phyloP scores from a whole-genome alignment of 2,113 vertebrate genomes.

The Felis chaus region DNA sequence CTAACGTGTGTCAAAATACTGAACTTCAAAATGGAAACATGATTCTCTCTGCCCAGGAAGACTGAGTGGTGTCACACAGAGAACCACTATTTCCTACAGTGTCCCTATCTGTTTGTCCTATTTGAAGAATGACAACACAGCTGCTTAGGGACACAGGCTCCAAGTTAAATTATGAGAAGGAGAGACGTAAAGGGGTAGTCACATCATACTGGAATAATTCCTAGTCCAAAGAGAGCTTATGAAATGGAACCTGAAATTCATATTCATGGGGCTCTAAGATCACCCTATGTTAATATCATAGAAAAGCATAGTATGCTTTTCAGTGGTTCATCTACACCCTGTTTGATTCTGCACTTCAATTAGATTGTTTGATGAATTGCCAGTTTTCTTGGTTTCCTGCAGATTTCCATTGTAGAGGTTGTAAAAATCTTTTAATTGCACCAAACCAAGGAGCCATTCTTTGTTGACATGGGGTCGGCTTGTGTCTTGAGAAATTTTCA shows the following conservation, averaged over 20 bases:
- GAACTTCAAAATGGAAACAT: slow-evolving; percentile 35
- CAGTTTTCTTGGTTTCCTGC: slow-evolving; percentile 58
- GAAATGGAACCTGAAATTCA: slow-evolving; percentile 49
- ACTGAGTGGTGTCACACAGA: slow-evolving; percentile 4
- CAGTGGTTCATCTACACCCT: background rate
- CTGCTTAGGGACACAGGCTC: slow-evolving; percentile 7
- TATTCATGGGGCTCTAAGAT: background rate
- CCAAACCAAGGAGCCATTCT: slow-evolving; percentile 42
- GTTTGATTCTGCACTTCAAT: slow-evolving; percentile 48
- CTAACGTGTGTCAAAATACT: background rate
- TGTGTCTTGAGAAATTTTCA: slow-evolving; percentile 61
- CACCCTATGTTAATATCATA: background rate
- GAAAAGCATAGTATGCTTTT: slow-evolving; percentile 44
- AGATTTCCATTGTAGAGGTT: slow-evolving; percentile 54
- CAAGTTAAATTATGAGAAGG: slow-evolving; percentile 29
- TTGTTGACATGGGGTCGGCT: slow-evolving; percentile 56
- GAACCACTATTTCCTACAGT: background rate
- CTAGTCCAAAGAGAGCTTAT: slow-evolving; percentile 17
- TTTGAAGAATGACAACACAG: slow-evolving; percentile 53
- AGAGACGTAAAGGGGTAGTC: background rate
- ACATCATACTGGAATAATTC: slow-evolving; percentile 31
- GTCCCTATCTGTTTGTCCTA: slow-evolving; percentile 3
- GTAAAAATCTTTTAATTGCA: slow-evolving; percentile 61
- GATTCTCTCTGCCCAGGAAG: background rate
- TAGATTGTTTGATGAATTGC: slow-evolving; percentile 24